Percentiles rank a stretch among this genome's conserved stretches.
phyloP scores from a whole-genome alignment of 2,113 vertebrate species.

The Phalacrocorax carbo region DNA sequence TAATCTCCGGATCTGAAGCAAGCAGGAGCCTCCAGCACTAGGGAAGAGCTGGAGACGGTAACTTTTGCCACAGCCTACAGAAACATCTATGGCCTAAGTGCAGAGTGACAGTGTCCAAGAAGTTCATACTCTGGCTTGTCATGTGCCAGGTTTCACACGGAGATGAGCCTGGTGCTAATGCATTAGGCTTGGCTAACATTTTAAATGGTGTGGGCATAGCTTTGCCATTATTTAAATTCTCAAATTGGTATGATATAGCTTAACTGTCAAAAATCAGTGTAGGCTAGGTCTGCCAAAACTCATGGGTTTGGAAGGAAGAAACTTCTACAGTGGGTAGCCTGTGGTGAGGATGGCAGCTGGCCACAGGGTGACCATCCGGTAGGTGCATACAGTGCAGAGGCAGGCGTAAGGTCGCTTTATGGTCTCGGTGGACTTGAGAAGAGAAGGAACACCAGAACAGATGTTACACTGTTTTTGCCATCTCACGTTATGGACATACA shows the following conservation, averaged over 20 bases:
- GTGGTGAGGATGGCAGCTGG: not conserved
- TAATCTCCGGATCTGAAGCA: not conserved
- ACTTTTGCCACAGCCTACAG: not conserved
- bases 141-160: not conserved
- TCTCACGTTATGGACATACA: not conserved
- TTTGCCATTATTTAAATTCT: not conserved
- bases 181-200: not conserved
- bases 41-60: not conserved
- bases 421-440: not conserved
- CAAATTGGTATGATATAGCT: not conserved
- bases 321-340: not conserved
- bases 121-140: not conserved
- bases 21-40: not conserved
- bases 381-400: not conserved
- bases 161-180: not conserved
- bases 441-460: not conserved
- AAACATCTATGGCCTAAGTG: not conserved
- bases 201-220: not conserved
- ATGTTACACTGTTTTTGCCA: not conserved
- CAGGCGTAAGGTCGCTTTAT: not conserved
- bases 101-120: not conserved
- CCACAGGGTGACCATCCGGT: not conserved
- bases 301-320: not conserved
- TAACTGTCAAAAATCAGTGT: not conserved
- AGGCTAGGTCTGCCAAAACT: not conserved